Percentiles rank a stretch among this genome's conserved stretches.
These are phyloP conservation scores for Cheilosia impressa DNA, from an alignment of 2,888 invertebrate genomes.

Conservation along the genomic window DNA sequence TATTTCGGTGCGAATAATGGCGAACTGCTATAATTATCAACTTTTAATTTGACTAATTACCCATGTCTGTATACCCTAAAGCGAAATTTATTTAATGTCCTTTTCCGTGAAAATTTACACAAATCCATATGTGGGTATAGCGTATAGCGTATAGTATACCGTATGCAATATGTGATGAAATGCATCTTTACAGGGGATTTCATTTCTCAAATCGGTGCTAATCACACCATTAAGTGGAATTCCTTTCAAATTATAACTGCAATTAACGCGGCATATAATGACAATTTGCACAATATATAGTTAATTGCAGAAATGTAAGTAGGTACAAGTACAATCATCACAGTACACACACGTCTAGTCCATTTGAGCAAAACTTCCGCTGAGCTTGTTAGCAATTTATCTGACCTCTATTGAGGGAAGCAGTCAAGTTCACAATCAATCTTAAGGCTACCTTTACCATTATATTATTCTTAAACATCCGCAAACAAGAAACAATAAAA, in stretches of 20 bases:
- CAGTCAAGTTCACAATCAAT: constrained; percentile 41
- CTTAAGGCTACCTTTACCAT: constrained; percentile 21
- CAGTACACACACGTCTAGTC: not conserved
- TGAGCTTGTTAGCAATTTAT: constrained; percentile 47
- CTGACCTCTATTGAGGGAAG: constrained; percentile 32
- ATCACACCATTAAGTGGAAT: constrained; percentile 38
- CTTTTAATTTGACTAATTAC: constrained; percentile 21
- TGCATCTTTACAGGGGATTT: not conserved
- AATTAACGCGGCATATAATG: constrained; percentile 21
- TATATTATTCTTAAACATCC: constrained; percentile 44
- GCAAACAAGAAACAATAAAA: constrained; percentile 35
- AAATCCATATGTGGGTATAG: too few species aligned
- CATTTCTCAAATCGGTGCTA: not conserved
- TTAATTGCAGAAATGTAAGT: constrained; percentile 30
- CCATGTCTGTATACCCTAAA: not conserved
- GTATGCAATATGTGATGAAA: constrained; percentile 2
- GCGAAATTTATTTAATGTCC: not conserved
- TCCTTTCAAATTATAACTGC: constrained; percentile 9
- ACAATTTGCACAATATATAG: constrained; percentile 21
- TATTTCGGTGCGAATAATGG: constrained; percentile 18
- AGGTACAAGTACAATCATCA: too few species aligned
- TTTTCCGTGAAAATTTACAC: not conserved
- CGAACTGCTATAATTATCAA: constrained; percentile 23
- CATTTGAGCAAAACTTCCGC: constrained; percentile 39
- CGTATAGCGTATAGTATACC: too few species aligned